Percentiles rank a stretch among this genome's conserved stretches.
Evolutionary conservation across 2,797 vertebrate genomes (phyloP).

Genomic region (Aratinga solstitialis): DNA sequence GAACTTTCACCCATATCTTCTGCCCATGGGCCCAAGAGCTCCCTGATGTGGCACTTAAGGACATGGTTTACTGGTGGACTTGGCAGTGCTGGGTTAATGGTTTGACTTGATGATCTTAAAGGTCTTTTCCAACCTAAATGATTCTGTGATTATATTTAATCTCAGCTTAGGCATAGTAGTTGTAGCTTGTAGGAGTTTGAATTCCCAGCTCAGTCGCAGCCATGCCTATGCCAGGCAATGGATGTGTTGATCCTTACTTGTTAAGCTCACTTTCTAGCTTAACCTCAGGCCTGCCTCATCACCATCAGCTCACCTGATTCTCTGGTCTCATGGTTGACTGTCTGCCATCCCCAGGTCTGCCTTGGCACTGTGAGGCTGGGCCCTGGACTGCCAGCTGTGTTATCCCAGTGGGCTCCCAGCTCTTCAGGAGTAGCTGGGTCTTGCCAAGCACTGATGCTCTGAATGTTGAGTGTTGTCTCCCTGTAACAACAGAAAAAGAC

Average conservation of each 20-base stretch:
- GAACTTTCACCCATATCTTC: background rate
- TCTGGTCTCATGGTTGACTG: background rate
- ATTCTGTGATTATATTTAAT: background rate
- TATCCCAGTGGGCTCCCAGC: background rate
- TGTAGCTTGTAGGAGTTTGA: background rate
- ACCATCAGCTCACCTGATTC: background rate
- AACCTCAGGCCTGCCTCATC: background rate
- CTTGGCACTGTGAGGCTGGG: background rate
- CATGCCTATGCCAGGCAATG: background rate
- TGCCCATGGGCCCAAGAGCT: background rate
- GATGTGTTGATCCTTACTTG: background rate
- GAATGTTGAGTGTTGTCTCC: background rate
- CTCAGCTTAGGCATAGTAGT: background rate
- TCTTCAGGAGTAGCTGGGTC: background rate
- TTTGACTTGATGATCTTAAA: background rate
- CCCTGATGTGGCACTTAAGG: background rate
- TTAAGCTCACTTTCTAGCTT: background rate
- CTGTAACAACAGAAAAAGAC: background rate
- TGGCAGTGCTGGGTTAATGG: background rate
- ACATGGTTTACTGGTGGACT: background rate
- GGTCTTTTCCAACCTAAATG: background rate
- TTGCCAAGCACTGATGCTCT: background rate
- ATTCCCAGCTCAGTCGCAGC: background rate
- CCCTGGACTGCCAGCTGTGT: background rate
- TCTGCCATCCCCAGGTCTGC: background rate